Evolutionary conservation across 2,888 invertebrate genomes (phyloP).

Genomic region (Catocala fraxini): DNA sequence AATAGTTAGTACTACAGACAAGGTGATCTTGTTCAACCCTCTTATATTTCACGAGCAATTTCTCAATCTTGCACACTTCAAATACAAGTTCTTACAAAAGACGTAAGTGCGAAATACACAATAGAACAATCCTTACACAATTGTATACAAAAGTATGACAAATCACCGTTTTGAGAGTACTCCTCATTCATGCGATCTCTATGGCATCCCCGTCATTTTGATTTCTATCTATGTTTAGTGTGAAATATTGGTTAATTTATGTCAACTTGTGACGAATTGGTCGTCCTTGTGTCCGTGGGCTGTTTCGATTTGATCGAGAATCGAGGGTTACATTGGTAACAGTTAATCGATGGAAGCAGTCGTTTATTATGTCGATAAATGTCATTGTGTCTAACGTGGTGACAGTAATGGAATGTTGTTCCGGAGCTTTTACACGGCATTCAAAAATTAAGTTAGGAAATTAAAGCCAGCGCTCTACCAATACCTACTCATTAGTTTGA

Average conservation of each 20-base stretch:
- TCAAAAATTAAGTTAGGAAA: too few species aligned
- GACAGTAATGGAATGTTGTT: conserved; percentile 24
- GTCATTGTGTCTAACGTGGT: conserved; percentile 22
- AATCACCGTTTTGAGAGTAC: conserved; percentile 55
- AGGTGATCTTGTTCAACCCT: conserved; percentile 33
- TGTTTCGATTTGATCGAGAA: conserved; percentile 42
- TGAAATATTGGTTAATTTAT: conserved; percentile 66
- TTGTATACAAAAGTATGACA: conserved; percentile 58
- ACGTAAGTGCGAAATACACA: conserved; percentile 37
- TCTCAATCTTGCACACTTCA: conserved; percentile 50
- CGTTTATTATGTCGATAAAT: conserved; percentile 48
- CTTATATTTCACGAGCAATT: conserved; percentile 47
- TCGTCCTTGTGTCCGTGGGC: conserved; percentile 53
- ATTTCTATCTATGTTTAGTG: conserved; percentile 47
- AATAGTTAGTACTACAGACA: conserved; percentile 9
- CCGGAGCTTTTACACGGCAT: too few species aligned
- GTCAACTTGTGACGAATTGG: conserved; percentile 63
- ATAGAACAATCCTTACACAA: conserved; percentile 47
- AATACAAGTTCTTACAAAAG: conserved; percentile 41
- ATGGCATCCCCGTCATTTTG: conserved; percentile 30
- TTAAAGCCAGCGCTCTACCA: too few species aligned
- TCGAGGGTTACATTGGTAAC: conserved; percentile 22
- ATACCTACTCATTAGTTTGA: too few species aligned
- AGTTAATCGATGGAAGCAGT: conserved; percentile 47
- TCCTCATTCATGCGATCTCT: conserved; percentile 43